Evolutionary conservation across 1,140 invertebrate species (phyloP).

Genomic region (Sminthurides bifidus): DNA sequence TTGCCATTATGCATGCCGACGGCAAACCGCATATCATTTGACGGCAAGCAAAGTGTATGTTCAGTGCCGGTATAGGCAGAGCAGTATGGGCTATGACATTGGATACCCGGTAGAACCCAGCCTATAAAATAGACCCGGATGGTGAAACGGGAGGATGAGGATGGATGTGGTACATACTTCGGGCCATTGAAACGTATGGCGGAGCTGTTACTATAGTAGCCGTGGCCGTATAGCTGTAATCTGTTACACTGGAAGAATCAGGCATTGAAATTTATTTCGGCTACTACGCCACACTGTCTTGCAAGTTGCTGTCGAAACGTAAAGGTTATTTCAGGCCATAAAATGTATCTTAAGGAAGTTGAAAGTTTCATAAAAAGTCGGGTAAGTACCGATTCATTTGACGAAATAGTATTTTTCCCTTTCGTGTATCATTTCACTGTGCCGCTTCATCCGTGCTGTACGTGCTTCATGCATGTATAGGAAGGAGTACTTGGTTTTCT

Average conservation of each 20-base stretch:
- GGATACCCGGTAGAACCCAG: too few species aligned
- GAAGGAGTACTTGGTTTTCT: background rate
- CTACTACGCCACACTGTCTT: background rate
- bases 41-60: too few species aligned
- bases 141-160: too few species aligned
- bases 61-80: too few species aligned
- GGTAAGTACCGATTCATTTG: background rate
- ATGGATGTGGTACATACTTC: background rate
- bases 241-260: background rate
- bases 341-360: slow-evolving; percentile 10
- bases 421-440: background rate
- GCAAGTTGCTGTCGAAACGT: background rate
- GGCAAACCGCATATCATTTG: too few species aligned
- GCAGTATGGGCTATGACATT: too few species aligned
- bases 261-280: background rate
- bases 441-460: background rate
- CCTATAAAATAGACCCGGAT: too few species aligned
- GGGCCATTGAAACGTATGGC: background rate
- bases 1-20: too few species aligned
- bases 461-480: background rate
- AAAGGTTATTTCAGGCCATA: slow-evolving; percentile 5
- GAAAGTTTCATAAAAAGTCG: slow-evolving; percentile 10
- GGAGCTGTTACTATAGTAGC: background rate
- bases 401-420: background rate
- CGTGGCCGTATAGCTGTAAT: background rate